Conservation (phyloP, 2,888 invertebrate species). For the Tetanocera ferruginea region DNA sequence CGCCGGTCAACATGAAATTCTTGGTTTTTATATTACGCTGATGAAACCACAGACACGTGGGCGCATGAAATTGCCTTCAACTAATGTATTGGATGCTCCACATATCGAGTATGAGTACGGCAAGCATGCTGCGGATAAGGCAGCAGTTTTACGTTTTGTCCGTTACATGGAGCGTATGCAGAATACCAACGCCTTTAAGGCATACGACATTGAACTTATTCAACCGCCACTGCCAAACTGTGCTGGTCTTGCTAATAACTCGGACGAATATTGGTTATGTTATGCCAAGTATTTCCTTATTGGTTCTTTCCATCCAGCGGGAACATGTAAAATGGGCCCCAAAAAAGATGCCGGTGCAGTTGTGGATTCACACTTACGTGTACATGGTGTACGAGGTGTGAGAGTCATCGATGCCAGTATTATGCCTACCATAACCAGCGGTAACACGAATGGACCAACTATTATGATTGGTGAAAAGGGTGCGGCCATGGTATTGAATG, state of each 20-base stretch:
- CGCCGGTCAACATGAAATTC: too few species aligned
- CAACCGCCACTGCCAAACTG: constrained; percentile 57
- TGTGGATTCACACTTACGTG: constrained; percentile 71
- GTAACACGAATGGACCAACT: constrained; percentile 86
- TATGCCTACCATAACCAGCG: constrained; percentile 83
- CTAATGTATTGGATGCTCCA: constrained; percentile 72
- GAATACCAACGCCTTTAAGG: constrained; percentile 68
- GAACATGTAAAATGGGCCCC: constrained; percentile 79
- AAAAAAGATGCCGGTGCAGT: constrained; percentile 70
- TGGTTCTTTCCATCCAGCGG: constrained; percentile 77
- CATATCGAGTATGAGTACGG: too few species aligned
- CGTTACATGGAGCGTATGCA: constrained; percentile 62
- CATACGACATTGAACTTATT: constrained; percentile 61
- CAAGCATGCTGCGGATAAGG: too few species aligned
- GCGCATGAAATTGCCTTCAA: constrained; percentile 70
- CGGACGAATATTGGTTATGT: constrained; percentile 73
- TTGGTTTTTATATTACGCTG: constrained; percentile 57
- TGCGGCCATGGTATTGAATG: constrained; percentile 86
- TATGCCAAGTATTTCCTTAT: constrained; percentile 72
- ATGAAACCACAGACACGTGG: constrained; percentile 70
- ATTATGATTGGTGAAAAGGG: constrained; percentile 94
- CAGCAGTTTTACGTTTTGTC: too few species aligned
- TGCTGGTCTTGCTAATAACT: constrained; percentile 64
- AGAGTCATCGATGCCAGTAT: constrained; percentile 87
- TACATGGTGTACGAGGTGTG: constrained; percentile 75